A percentile compares a stretch with the other conserved stretches of the same genome.
Conservation (phyloP, 2,888 invertebrate species). For the Amphipoea oculea region DNA sequence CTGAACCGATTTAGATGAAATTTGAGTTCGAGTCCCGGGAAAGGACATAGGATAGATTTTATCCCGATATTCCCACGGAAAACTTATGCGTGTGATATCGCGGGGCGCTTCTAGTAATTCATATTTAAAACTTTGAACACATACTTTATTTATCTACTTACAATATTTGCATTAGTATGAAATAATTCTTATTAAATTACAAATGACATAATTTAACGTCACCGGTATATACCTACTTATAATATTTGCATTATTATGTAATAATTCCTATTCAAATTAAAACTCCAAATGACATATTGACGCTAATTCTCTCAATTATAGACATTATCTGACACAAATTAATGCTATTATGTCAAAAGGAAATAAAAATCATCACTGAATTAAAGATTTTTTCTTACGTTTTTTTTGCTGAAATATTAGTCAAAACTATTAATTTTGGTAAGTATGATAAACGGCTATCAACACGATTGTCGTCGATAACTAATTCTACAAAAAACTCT, state of each 20-base stretch:
- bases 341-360: constrained; percentile 26
- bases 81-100: no score
- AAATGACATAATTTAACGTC: no score
- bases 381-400: constrained; percentile 5
- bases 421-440: constrained; percentile 16
- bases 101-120: not conserved
- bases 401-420: constrained; percentile 15
- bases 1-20: no score
- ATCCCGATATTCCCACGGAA: no score
- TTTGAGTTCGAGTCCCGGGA: no score
- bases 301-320: constrained; percentile 23
- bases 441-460: constrained; percentile 25
- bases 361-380: constrained; percentile 27
- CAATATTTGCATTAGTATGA: not conserved
- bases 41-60: no score
- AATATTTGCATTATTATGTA: not conserved
- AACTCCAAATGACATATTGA: constrained; percentile 18
- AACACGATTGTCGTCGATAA: not conserved
- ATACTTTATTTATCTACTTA: not conserved
- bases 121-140: not conserved
- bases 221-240: not conserved
- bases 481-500: constrained; percentile 22
- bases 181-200: not conserved
- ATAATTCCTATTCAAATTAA: constrained; percentile 8
- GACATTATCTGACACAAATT: constrained; percentile 21